Conservation (phyloP, 92 coral and sea anemone species). For the Muricea muricata region DNA sequence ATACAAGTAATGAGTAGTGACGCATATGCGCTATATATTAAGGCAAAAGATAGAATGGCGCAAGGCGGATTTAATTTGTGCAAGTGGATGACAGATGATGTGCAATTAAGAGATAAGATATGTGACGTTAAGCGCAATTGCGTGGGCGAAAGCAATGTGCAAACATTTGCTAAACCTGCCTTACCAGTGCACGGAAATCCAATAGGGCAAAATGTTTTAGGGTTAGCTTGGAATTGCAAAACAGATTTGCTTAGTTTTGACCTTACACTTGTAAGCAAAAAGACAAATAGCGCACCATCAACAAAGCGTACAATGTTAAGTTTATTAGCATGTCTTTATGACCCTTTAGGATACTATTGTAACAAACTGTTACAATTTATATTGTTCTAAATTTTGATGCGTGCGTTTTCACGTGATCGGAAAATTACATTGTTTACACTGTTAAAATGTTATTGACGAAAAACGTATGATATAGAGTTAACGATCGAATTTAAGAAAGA, state of each 20-base stretch:
- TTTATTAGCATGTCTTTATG: neutral
- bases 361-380: no score
- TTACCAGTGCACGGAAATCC: neutral
- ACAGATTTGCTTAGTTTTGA: constrained; percentile 7
- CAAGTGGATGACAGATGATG: neutral
- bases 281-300: neutral
- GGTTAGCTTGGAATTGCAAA: neutral
- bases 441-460: no score
- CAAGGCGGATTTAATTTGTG: neutral
- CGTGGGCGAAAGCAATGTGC: neutral
- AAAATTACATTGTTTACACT: no score
- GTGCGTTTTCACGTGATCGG: no score
- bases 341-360: neutral
- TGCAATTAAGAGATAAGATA: neutral
- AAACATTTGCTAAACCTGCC: neutral
- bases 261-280: neutral
- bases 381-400: no score
- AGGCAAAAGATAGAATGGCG: neutral
- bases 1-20: neutral
- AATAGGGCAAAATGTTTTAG: neutral
- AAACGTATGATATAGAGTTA: no score
- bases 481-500: no score
- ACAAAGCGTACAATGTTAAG: neutral
- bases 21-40: neutral
- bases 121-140: neutral